phyloP scores from a whole-genome alignment of 2,113 vertebrate genomes.

The Petrocephalus microphthalmus region DNA sequence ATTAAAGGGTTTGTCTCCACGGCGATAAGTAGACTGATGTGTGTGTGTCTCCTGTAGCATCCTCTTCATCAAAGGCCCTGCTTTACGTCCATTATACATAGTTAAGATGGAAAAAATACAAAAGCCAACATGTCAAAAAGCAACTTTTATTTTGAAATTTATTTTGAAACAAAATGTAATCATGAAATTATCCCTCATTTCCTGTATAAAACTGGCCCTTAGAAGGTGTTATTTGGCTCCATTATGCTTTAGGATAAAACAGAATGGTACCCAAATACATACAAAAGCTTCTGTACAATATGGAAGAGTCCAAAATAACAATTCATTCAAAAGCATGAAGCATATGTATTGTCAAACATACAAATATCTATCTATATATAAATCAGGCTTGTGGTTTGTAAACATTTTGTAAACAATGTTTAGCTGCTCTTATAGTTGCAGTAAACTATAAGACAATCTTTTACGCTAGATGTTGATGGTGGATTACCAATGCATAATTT shows the following conservation, averaged over 20 bases:
- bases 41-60: not conserved
- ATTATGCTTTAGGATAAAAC: not conserved
- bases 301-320: not conserved
- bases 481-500: not conserved
- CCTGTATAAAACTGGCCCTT: slow-evolving; percentile 6
- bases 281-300: slow-evolving; percentile 12
- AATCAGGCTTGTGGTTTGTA: slow-evolving; percentile 11
- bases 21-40: not conserved
- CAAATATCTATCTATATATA: not conserved
- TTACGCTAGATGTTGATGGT: not conserved
- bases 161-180: slow-evolving; percentile 17
- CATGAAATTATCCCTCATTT: slow-evolving; percentile 10
- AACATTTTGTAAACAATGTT: slow-evolving; percentile 25
- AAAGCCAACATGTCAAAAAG: not conserved
- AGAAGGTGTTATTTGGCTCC: not conserved
- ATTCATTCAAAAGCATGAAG: slow-evolving; percentile 13
- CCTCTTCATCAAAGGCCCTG: not conserved
- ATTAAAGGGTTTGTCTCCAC: not conserved
- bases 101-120: not conserved
- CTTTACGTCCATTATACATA: not conserved
- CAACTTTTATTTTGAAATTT: slow-evolving; percentile 13
- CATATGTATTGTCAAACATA: slow-evolving; percentile 2
- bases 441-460: not conserved
- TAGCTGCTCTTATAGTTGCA: slow-evolving; percentile 4
- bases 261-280: not conserved